Conservation (phyloP, 2,888 invertebrate species). For the Xanthorhoe spadicearia region DNA sequence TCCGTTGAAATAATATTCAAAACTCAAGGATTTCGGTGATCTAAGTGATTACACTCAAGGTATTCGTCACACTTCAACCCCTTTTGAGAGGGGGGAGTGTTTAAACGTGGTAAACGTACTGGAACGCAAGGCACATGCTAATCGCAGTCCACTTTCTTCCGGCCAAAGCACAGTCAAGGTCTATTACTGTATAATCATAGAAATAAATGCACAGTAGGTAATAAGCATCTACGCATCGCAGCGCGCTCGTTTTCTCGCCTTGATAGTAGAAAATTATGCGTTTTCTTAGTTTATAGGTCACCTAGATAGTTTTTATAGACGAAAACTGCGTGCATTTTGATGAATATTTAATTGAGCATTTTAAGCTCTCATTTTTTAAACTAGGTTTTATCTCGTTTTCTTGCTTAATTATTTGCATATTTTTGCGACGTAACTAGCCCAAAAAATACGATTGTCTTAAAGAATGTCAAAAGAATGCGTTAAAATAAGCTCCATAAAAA, state of each 20-base stretch:
- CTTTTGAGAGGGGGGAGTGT: slow-evolving; percentile 16
- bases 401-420: background rate
- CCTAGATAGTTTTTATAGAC: slow-evolving; percentile 13
- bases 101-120: slow-evolving; percentile 38
- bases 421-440: background rate
- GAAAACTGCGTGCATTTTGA: background rate
- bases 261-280: slow-evolving; percentile 21
- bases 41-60: slow-evolving; percentile 32
- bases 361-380: background rate
- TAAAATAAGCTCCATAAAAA: slow-evolving; percentile 14
- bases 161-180: slow-evolving; percentile 55
- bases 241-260: slow-evolving; percentile 32
- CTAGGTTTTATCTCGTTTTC: background rate
- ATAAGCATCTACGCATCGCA: slow-evolving; percentile 37
- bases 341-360: background rate
- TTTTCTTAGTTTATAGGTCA: slow-evolving; percentile 20
- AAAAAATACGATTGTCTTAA: background rate
- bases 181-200: slow-evolving; percentile 37
- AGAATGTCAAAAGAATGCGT: slow-evolving; percentile 2
- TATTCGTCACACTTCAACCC: slow-evolving; percentile 31
- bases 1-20: slow-evolving; percentile 36
- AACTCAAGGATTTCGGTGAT: slow-evolving; percentile 33
- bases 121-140: slow-evolving; percentile 54
- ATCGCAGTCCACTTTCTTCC: slow-evolving; percentile 62
- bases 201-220: slow-evolving; percentile 32